Evolutionary conservation across 2,888 invertebrate species (phyloP).

Genomic region (Agrenia bidenticulata): DNA sequence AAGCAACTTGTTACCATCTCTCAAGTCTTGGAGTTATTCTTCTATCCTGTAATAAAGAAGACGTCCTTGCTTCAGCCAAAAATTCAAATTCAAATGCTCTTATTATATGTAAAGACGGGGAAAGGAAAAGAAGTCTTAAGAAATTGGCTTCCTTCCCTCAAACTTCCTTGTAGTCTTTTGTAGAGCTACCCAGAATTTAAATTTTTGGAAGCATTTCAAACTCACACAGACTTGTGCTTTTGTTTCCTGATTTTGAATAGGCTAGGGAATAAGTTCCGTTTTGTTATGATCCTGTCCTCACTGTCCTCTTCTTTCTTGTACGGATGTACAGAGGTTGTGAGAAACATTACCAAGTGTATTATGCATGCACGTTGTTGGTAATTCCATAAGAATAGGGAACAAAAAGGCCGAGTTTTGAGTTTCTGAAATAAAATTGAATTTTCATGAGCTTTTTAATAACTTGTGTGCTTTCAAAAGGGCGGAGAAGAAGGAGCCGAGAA

Average conservation of each 20-base stretch:
- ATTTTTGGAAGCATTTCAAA: slow-evolving; percentile 25
- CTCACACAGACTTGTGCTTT: slow-evolving; percentile 1
- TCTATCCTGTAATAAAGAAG: slow-evolving; percentile 3
- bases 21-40: neutral
- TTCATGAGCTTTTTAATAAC: slow-evolving; percentile 26
- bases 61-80: slow-evolving; percentile 4
- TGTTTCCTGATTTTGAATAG: slow-evolving; percentile 2
- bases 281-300: slow-evolving; percentile 17
- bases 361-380: slow-evolving; percentile 8
- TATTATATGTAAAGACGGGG: neutral
- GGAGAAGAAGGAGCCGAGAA: neutral
- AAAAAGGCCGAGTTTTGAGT: slow-evolving; percentile 17
- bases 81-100: slow-evolving; percentile 9
- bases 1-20: neutral
- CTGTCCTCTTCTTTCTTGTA: neutral
- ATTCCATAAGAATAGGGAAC: slow-evolving; percentile 5
- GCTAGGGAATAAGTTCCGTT: slow-evolving; percentile 14
- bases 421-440: slow-evolving; percentile 24
- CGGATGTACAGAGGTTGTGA: neutral
- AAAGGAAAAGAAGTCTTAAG: neutral
- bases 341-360: neutral
- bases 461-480: slow-evolving; percentile 3
- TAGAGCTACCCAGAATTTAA: slow-evolving; percentile 7
- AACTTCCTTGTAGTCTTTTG: neutral
- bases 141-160: slow-evolving; percentile 8